Base-by-base conservation (phyloP, 2,888 invertebrate species). In the Parasteatoda lunata region DNA sequence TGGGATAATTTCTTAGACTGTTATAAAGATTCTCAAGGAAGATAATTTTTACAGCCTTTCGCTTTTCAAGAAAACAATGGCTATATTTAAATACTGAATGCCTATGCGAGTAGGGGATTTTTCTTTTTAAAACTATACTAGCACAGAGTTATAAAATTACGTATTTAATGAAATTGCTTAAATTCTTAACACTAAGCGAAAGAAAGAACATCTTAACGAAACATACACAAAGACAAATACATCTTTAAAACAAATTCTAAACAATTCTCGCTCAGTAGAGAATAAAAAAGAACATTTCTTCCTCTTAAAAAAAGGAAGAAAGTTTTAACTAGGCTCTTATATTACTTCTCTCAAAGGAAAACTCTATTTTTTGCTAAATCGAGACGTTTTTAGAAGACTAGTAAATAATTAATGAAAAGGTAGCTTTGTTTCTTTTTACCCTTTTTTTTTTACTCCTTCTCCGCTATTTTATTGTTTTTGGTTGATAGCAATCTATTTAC, bases 371-470 rank as follows among this genome's bases (percentile, higher is more conserved):
- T 73, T 45, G 15, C 15, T 52, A 68, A 77, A 71, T 71, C 59
- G 70, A 71, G 70, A 64, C 64, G 68, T 54, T 69, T 54, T 68
- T 54, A 77, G 54, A 45, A 30, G 15, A 49, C 49, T 69, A 59
- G 78, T 83, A 83, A 83, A 70, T 83, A 83, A 77, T 76, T 70
- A 83, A 77, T 71, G 76, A 83, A 70, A 77, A 70, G 65, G 69
- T 15, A 49, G 73, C 52, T 80, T 77, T 65, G 64, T 73, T 73
- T 72, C n/a, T 5, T 45, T 8, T 11, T 30, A 4, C 52, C 15
- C 6, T 47, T 72, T 72, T 54, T 52, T 54, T 54, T 8, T 0
- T 7, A 54, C 30, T 54, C 15, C 54, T 3, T 49, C 48, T 49
- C 51, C n/a, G 49, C 66, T 77, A 52, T 77, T 77, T 77, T 77